A percentile compares a stretch with the other conserved stretches of the same genome.
phyloP scores from a whole-genome alignment of 2,888 invertebrate genomes.

The Taenaris catops region DNA sequence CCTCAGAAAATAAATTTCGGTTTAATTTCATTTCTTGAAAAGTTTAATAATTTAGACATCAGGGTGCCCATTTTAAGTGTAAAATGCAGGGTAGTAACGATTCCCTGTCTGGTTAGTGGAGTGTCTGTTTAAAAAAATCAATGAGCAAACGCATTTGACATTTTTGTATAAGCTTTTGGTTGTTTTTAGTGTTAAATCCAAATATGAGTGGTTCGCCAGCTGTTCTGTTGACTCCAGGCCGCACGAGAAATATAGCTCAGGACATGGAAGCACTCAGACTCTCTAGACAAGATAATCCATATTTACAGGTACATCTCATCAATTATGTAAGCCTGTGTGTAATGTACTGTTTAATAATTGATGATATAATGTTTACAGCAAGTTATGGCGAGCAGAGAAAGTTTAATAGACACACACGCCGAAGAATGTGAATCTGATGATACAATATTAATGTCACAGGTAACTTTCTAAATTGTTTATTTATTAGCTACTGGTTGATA shows the following conservation, averaged over 20 bases:
- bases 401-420: conserved; percentile 84
- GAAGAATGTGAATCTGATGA: conserved; percentile 89
- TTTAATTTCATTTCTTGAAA: conserved; percentile 1
- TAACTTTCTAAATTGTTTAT: too few relatives aligned
- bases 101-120: conserved; percentile 55
- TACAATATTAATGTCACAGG: conserved; percentile 88
- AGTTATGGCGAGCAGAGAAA: conserved; percentile 90
- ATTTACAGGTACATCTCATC: conserved; percentile 81
- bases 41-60: too few relatives aligned
- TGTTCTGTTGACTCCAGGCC: conserved; percentile 85
- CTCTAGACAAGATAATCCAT: conserved; percentile 92
- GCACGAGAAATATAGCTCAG: conserved; percentile 88
- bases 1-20: too few relatives aligned
- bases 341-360: conserved; percentile 12
- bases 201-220: conserved; percentile 70
- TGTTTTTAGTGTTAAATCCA: conserved; percentile 46
- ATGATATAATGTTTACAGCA: conserved; percentile 66
- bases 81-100: conserved; percentile 67
- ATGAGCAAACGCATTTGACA: too few relatives aligned
- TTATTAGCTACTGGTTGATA: too few relatives aligned
- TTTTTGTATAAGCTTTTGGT: too few relatives aligned
- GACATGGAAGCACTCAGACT: conserved; percentile 91
- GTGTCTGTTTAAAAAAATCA: neutral
- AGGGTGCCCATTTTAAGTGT: conserved; percentile 14
- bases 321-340: conserved; percentile 13